Evolutionary conservation across 2,113 vertebrate species (phyloP), one percentile per base, ranked within the genome.

Genomic region (Syrrhaptes paradoxus): DNA sequence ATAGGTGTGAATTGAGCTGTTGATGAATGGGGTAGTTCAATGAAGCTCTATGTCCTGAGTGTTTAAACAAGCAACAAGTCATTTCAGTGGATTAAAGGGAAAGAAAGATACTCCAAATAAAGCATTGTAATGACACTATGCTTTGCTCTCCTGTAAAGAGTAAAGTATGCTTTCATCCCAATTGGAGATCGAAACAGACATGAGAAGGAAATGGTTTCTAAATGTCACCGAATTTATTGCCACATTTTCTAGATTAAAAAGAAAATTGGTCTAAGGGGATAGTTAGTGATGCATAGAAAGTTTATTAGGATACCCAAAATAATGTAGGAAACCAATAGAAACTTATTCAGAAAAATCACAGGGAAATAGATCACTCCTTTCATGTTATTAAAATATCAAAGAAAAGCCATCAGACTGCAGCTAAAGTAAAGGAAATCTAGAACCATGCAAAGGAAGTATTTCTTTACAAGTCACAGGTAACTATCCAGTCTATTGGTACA

Each of bases 21-120:
- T 97, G 85, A 92, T 82, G 26, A 91, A 91, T 62, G 49, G 57
- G 36, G 62, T 70, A 34, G 67, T 66, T 96, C 85, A 85, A 61
- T 70, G 66, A 94, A 92, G 46, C 26, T 41, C 78, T 54, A 89
- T n/a, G 9, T 92, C 55, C 57, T 54, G 9, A 49, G 45, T 51
- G 41, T 46, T 95, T 81, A 90, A 94, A 87, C 28, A 74, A 89
- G 43, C 65, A 76, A 87, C 0, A 2, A 82, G 55, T 84, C 29
- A 59, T 82, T 84, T 84, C 57, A 54, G 66, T 87, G 57, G 67
- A 86, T 83, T 78, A 85, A 81, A 79, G 31, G 10, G 48, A 91
- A 67, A 66, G 48, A 91, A 72, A 79, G 41, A 58, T 76, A 61
- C 26, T 65, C 32, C 4, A 2, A 77, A 81, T 79, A 76, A 85